These are phyloP conservation scores for Enteromius fasciolatus DNA, from an alignment of 2,797 vertebrate genomes.

Conservation along the genomic window DNA sequence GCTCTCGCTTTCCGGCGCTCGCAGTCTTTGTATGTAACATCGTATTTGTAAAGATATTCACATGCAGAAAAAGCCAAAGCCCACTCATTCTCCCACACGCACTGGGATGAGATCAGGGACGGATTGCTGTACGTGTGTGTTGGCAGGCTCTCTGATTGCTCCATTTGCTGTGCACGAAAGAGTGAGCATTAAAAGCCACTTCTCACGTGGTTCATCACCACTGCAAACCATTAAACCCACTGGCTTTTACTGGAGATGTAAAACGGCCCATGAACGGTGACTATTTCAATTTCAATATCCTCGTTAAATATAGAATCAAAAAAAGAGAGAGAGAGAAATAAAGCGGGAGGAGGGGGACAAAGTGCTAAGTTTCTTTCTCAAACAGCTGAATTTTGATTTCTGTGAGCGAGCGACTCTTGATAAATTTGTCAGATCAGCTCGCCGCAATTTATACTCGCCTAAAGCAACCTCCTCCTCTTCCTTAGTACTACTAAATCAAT, in stretches of 20 bases:
- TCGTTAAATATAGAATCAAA: constrained; percentile 54
- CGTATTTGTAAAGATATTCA: constrained; percentile 75
- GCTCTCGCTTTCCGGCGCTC: constrained; percentile 65
- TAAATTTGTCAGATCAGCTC: constrained; percentile 75
- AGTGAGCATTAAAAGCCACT: constrained; percentile 28
- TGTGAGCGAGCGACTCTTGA: constrained; percentile 72
- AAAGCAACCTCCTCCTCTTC: constrained; percentile 58
- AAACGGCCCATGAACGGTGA: constrained; percentile 50
- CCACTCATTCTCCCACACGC: constrained; percentile 40
- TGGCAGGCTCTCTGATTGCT: constrained; percentile 72
- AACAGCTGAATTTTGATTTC: constrained; percentile 70
- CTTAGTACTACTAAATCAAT: constrained; percentile 73
- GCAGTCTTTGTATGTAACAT: constrained; percentile 69
- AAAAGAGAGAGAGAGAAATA: constrained; percentile 3
- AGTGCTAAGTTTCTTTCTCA: constrained; percentile 69
- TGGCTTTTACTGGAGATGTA: constrained; percentile 73
- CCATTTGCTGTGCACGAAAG: constrained; percentile 36
- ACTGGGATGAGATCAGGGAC: constrained; percentile 37
- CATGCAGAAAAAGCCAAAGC: constrained; percentile 21
- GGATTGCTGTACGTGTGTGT: constrained; percentile 62
- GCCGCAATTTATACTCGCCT: constrained; percentile 72
- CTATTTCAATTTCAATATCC: constrained; percentile 59
- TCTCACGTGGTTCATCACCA: constrained; percentile 74
- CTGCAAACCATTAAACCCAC: constrained; percentile 73
- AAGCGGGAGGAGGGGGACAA: constrained; percentile 1